Percentiles rank a stretch among this genome's conserved stretches.
Evolutionary conservation across 2,888 invertebrate genomes (phyloP).

Genomic region (Sminthurides aquaticus): DNA sequence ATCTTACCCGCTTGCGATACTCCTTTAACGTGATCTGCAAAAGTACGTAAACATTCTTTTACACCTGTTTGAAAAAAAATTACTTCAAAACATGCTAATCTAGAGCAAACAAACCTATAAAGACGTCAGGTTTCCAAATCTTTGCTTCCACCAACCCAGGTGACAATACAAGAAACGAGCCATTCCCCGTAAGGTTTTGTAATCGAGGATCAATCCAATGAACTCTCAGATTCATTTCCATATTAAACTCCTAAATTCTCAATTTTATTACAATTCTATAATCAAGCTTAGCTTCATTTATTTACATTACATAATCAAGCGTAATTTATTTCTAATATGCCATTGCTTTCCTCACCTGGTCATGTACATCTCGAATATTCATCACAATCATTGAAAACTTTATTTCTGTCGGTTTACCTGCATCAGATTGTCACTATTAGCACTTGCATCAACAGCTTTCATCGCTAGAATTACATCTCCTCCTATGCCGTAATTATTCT

Average conservation of each 20-base stretch:
- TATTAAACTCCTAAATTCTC: constrained; percentile 22
- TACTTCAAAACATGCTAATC: too few relatives aligned
- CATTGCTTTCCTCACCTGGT: too few relatives aligned
- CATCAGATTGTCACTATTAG: neutral
- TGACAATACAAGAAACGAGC: constrained; percentile 16
- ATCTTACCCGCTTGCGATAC: constrained; percentile 33
- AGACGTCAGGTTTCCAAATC: constrained; percentile 27
- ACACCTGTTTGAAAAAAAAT: too few relatives aligned
- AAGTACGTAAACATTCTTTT: too few relatives aligned
- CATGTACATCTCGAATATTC: constrained; percentile 13
- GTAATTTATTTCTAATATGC: too few relatives aligned
- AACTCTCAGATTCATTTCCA: constrained; percentile 27
- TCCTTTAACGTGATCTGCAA: constrained; percentile 40
- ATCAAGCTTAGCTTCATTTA: too few relatives aligned
- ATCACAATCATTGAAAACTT: constrained; percentile 11
- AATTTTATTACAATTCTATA: too few relatives aligned
- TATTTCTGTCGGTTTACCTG: constrained; percentile 5
- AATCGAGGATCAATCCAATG: constrained; percentile 25
- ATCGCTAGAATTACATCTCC: neutral
- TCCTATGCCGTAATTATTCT: neutral
- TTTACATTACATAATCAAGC: too few relatives aligned
- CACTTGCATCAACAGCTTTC: too few relatives aligned
- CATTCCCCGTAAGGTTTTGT: constrained; percentile 19
- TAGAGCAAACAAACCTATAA: constrained; percentile 7
- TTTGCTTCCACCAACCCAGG: constrained; percentile 17